A percentile compares a stretch with the other conserved stretches of the same genome.
Conservation (phyloP, 2,888 invertebrate species). For the Neocrepidodera transversa region DNA sequence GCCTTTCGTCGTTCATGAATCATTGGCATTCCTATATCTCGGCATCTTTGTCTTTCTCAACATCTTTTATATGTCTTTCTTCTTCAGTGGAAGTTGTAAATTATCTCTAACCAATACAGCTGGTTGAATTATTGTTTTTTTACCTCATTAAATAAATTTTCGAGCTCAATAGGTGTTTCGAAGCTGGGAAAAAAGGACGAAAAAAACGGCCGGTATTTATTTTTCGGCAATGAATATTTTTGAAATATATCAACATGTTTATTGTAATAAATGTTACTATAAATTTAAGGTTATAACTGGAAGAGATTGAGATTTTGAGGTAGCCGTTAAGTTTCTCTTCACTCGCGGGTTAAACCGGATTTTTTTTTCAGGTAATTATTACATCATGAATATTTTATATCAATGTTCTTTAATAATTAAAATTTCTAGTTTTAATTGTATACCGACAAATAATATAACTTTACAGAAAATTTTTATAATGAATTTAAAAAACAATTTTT, state of each 20-base stretch:
- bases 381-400: slow-evolving; percentile 17
- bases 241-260: slow-evolving; percentile 56
- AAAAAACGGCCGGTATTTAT: slow-evolving; percentile 55
- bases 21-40: slow-evolving; percentile 57
- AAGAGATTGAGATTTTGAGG: slow-evolving; percentile 25
- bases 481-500: too few species aligned
- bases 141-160: slow-evolving; percentile 61
- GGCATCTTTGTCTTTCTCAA: slow-evolving; percentile 40
- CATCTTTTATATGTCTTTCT: slow-evolving; percentile 38
- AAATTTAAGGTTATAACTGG: slow-evolving; percentile 46
- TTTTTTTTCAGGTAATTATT: slow-evolving; percentile 11
- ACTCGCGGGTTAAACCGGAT: slow-evolving; percentile 12
- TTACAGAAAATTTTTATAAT: too few species aligned
- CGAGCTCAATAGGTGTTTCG: slow-evolving; percentile 58
- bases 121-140: slow-evolving; percentile 59
- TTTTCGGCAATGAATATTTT: slow-evolving; percentile 56
- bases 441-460: too few species aligned
- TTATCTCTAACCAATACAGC: slow-evolving; percentile 58
- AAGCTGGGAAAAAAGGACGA: slow-evolving; percentile 52
- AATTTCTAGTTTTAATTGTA: too few species aligned
- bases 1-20: slow-evolving; percentile 61
- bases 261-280: slow-evolving; percentile 56
- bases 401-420: too few species aligned
- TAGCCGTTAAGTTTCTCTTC: slow-evolving; percentile 21
- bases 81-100: slow-evolving; percentile 50